Base-by-base conservation (phyloP, 2,797 vertebrate species). In the Hippoglossus hippoglossus region DNA sequence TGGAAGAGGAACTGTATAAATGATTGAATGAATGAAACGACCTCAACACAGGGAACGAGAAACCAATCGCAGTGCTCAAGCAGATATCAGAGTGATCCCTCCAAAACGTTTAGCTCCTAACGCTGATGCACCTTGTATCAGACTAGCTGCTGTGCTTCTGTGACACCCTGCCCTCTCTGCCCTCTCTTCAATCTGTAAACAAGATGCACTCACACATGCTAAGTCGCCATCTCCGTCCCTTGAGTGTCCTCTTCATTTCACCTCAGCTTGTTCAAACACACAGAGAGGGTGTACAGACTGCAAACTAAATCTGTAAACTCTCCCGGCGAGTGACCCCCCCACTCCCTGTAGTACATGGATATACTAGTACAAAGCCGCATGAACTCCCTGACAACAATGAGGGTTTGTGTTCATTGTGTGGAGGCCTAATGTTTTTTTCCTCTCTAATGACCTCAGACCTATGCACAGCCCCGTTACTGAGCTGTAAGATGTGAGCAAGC, bases 311-410 rank as follows among this genome's bases (percentile, higher is more conserved):
- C 36, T 39, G 36, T 12, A 56, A 39, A 71, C 18, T 46, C 44
- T 18, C 15, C 19, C 47, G 2, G 47, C 47, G 13, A 49, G 8
- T 60, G 55, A 24, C 41, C 55, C 49, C 24, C 64, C 28, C 59
- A 5, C 34, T 44, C 52, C 66, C 55, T 41, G 24, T 24, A 3
- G 21, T 67, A 22, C 51, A 57, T 62, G 28, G 31, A 75, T n/a
- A 64, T 57, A 24, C 50, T 70, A 44, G 69, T 85, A 73, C 58
- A 53, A 64, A 73, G 57, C 10, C 3, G 73, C 44, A 62, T 66
- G 54, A 80, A 78, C 60, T 79, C 68, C 56, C 62, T 56, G 70
- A 77, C 55, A 69, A 77, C 77, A 83, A 83, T 75, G 67, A 83
- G 63, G 67, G 64, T 68, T 76, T 86, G 75, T 80, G 39, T 80